Percentiles rank a stretch among this genome's conserved stretches.
Conservation (phyloP, 1,140 invertebrate species). For the Danaus plexippus region DNA sequence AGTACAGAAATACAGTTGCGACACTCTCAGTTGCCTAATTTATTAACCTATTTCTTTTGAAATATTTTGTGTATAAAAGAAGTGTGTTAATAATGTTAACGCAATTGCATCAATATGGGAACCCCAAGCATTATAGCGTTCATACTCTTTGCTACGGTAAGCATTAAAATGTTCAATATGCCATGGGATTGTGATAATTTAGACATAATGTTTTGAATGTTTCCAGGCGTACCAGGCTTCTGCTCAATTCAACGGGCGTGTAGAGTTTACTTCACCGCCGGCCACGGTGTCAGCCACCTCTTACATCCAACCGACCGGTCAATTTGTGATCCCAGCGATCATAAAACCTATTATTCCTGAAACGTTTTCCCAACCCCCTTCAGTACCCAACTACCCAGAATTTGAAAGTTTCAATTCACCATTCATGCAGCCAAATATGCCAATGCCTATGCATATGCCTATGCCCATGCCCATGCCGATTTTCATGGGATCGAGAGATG, state of each 20-base stretch:
- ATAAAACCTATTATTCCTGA: constrained; percentile 30
- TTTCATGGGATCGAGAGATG: constrained; percentile 16
- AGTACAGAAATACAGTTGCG: constrained; percentile 7
- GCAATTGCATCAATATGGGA: constrained; percentile 40
- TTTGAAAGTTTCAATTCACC: constrained; percentile 9
- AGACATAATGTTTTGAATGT: constrained; percentile 7
- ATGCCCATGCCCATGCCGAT: not conserved
- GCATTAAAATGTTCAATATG: constrained; percentile 2
- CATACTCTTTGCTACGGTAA: constrained; percentile 28
- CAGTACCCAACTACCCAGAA: constrained; percentile 15
- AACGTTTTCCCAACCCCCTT: constrained; percentile 2
- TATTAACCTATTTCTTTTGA: constrained; percentile 45
- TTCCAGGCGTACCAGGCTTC: constrained; percentile 23
- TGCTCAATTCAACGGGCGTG: constrained; percentile 23
- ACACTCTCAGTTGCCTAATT: constrained; percentile 17
- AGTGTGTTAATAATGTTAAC: constrained; percentile 23
- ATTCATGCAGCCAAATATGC: too few relatives aligned
- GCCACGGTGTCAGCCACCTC: constrained; percentile 22
- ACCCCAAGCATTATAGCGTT: constrained; percentile 26
- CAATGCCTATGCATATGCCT: too few relatives aligned
- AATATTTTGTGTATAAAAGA: constrained; percentile 48
- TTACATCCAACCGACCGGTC: constrained; percentile 28
- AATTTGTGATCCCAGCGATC: constrained; percentile 36
- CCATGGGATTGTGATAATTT: not conserved
- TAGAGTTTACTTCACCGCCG: constrained; percentile 22